Percentiles rank a stretch among this genome's conserved stretches.
phyloP scores from a whole-genome alignment of 2,113 vertebrate genomes.

The Pedionomus torquatus region DNA sequence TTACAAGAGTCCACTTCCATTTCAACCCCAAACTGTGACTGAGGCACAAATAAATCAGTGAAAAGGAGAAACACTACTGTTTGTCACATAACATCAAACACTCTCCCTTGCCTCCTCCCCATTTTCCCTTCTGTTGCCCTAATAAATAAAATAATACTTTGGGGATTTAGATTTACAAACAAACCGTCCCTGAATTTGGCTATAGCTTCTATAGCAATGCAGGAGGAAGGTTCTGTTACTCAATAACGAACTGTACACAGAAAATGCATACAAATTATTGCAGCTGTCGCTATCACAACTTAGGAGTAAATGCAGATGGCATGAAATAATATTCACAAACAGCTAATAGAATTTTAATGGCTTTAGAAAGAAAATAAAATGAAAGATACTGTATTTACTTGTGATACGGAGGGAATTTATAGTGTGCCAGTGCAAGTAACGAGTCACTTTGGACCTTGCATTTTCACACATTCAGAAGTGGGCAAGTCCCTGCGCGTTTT shows the following conservation, averaged over 20 bases:
- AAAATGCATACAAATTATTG: slow-evolving; percentile 75
- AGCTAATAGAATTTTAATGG: slow-evolving; percentile 84
- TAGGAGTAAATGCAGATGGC: slow-evolving; percentile 77
- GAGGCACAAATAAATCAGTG: slow-evolving; percentile 23
- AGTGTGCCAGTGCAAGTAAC: slow-evolving; percentile 26
- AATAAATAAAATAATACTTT: slow-evolving; percentile 74
- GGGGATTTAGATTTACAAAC: slow-evolving; percentile 73
- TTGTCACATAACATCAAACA: slow-evolving; percentile 62
- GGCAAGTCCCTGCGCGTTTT: slow-evolving; percentile 63
- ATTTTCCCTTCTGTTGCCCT: slow-evolving; percentile 62
- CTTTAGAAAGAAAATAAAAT: slow-evolving; percentile 73
- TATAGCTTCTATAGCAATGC: slow-evolving; percentile 6
- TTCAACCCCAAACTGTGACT: background rate
- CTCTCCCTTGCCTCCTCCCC: slow-evolving; percentile 27
- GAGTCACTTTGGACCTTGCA: slow-evolving; percentile 42
- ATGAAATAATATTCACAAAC: slow-evolving; percentile 80
- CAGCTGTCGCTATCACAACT: slow-evolving; percentile 77
- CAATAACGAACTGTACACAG: slow-evolving; percentile 40
- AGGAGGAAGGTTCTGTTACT: slow-evolving; percentile 70
- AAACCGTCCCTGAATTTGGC: slow-evolving; percentile 69
- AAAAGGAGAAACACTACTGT: background rate
- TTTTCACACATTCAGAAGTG: slow-evolving; percentile 53
- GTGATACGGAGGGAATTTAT: slow-evolving; percentile 49
- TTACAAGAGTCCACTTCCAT: background rate
- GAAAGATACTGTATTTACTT: slow-evolving; percentile 62